Conservation (phyloP, 2,888 invertebrate species). For the Odontocolon sp. region DNA sequence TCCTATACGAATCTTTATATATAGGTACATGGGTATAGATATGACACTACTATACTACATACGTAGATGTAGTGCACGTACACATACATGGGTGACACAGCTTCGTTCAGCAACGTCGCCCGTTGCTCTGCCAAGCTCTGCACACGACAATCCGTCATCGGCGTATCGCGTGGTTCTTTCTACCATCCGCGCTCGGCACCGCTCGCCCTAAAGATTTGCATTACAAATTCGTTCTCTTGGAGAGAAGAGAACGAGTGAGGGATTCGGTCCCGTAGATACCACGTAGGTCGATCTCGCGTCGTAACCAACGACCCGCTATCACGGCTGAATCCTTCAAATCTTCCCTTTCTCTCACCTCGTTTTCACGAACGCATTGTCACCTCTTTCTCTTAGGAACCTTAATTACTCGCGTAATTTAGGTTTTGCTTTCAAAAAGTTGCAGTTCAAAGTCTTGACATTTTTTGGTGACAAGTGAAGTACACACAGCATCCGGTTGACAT, state of each 20-base stretch:
- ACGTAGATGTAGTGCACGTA: not conserved
- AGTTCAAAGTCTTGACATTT: not conserved
- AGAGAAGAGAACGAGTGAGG: slow-evolving; percentile 51
- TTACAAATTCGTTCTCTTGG: slow-evolving; percentile 74
- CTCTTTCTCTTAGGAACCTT: not conserved
- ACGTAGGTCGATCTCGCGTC: slow-evolving; percentile 34
- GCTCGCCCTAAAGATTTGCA: slow-evolving; percentile 74
- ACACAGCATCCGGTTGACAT: too few relatives aligned
- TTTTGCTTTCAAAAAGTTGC: not conserved
- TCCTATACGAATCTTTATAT: too few relatives aligned
- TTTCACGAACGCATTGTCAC: not conserved
- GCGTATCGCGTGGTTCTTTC: slow-evolving; percentile 59
- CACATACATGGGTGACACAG: not conserved
- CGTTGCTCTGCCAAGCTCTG: slow-evolving; percentile 30
- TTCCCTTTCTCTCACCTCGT: slow-evolving; percentile 6
- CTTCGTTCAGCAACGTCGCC: slow-evolving; percentile 10
- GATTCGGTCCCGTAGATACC: slow-evolving; percentile 27
- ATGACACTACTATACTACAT: too few relatives aligned
- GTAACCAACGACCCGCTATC: slow-evolving; percentile 20
- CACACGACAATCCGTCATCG: slow-evolving; percentile 63
- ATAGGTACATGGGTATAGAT: too few relatives aligned
- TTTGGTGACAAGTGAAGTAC: too few relatives aligned
- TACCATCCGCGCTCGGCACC: slow-evolving; percentile 53
- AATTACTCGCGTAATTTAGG: slow-evolving; percentile 2
- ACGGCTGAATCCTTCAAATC: slow-evolving; percentile 2